Percentiles rank a stretch among this genome's conserved stretches.
These are phyloP conservation scores for Artibeus jamaicensis DNA, from an alignment of 2,797 vertebrate genomes.

Conservation along the genomic window DNA sequence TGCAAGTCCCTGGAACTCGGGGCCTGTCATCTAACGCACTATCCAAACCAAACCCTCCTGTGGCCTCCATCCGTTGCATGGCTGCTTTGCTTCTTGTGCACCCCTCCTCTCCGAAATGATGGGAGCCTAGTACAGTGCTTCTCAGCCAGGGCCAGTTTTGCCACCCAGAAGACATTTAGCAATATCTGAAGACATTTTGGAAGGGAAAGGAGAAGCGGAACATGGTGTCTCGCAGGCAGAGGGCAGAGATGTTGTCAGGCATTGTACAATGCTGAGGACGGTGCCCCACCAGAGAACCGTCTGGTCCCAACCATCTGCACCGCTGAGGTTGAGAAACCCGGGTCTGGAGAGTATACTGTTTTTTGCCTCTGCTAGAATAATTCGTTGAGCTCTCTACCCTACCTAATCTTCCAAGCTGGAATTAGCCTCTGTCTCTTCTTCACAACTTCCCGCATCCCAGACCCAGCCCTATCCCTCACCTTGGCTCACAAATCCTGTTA, in stretches of 20 bases:
- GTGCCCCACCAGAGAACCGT: background rate
- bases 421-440: background rate
- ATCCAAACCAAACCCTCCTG: background rate
- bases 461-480: background rate
- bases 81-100: background rate
- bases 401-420: background rate
- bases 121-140: background rate
- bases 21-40: background rate
- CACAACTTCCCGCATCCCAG: background rate
- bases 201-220: accelerated
- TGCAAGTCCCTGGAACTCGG: background rate
- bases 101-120: background rate
- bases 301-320: background rate
- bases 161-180: background rate
- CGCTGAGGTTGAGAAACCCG: background rate
- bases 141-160: background rate
- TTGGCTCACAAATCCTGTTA: background rate
- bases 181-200: background rate
- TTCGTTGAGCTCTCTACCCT: background rate
- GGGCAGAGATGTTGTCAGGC: background rate
- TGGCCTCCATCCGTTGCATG: accelerated
- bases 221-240: accelerated
- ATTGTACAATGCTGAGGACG: accelerated
- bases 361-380: background rate
- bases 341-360: background rate